A percentile compares a stretch with the other conserved stretches of the same genome.
Conservation (phyloP, 2,888 invertebrate species). For the Epsilonema sp. region DNA sequence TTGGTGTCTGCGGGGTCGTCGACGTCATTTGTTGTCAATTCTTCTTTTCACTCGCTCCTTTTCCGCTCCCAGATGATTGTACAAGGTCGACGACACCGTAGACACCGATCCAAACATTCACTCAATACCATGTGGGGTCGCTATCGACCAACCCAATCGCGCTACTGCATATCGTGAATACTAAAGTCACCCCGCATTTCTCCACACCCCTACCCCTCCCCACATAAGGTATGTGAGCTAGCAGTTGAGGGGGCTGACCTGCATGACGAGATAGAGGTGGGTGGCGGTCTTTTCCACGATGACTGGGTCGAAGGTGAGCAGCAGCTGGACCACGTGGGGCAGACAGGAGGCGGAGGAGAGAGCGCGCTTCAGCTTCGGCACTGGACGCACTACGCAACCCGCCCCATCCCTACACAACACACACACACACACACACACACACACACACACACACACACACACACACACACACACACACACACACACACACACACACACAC, state of each 20-base stretch:
- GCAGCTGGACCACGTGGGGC: slow-evolving; percentile 70
- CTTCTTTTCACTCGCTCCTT: too few relatives aligned
- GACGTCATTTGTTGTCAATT: too few relatives aligned
- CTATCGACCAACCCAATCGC: too few relatives aligned
- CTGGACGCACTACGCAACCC: slow-evolving; percentile 80
- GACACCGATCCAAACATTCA: too few relatives aligned
- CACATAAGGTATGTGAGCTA: too few relatives aligned
- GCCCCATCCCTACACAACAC: slow-evolving; percentile 48
- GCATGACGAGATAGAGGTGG: slow-evolving; percentile 36
- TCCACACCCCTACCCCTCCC: too few relatives aligned
- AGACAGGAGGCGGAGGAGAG: slow-evolving; percentile 68
- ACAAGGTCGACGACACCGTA: too few relatives aligned
- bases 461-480: not conserved
- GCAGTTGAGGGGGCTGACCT: slow-evolving; percentile 8
- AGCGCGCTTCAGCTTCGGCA: slow-evolving; percentile 70
- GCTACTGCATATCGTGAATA: too few relatives aligned
- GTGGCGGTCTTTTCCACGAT: slow-evolving; percentile 87
- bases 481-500: not conserved
- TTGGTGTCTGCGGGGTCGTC: too few relatives aligned
- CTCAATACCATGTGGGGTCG: too few relatives aligned
- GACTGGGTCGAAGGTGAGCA: slow-evolving; percentile 90
- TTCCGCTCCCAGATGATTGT: too few relatives aligned
- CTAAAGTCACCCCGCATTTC: too few relatives aligned
- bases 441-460: not conserved
- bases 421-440: not conserved